Base-by-base conservation (phyloP, 2,797 vertebrate genomes). In the Chaetophractus vellerosus region DNA sequence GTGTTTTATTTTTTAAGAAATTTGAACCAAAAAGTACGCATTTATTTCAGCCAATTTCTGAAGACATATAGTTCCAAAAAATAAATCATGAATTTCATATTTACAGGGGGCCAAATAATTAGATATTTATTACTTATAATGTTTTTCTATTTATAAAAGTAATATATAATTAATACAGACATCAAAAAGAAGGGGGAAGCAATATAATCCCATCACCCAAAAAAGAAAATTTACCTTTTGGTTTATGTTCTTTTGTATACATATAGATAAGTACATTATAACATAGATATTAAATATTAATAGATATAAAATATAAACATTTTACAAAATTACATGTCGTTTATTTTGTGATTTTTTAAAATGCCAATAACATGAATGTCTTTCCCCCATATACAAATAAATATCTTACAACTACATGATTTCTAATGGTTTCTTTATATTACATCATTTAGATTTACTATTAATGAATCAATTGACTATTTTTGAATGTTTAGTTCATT, bases 261-360 rank as follows among this genome's bases (percentile, higher is more conserved):
- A 7, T 36, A 68, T 36, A 68, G 10, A n/a, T 4, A 36, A 7
- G 36, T 33, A 18, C 6, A 68, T 7, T 21, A 52, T 52, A 15
- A 52, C 15, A 16, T 55, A 55, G 50, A 52, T 52, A 16, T 52
- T 28, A 63, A 4, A 28, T 26, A 61, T 28, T 28, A 3, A 26
- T 26, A 28, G 23, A 61, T 10, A 61, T 12, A 61, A 26, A 61
- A 61, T 28, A 61, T 11, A 61, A 3, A 61, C 10, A 61, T 28
- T 26, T 26, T 69, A 82, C 24, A 90, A 66, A 96, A 94, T 64
- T n/a, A 64, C 21, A 74, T 88, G 48, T 68, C 59, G 0, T 45
- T 41, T 92, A 3, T 95, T 91, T 80, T 87, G 2, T 95, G 78
- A 89, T 92, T 96, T 92, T 96, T 78, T 33, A 86, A 88, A 91